These are phyloP conservation scores for Microdon myrmicae DNA, from an alignment of 2,888 invertebrate genomes.

Conservation along the genomic window DNA sequence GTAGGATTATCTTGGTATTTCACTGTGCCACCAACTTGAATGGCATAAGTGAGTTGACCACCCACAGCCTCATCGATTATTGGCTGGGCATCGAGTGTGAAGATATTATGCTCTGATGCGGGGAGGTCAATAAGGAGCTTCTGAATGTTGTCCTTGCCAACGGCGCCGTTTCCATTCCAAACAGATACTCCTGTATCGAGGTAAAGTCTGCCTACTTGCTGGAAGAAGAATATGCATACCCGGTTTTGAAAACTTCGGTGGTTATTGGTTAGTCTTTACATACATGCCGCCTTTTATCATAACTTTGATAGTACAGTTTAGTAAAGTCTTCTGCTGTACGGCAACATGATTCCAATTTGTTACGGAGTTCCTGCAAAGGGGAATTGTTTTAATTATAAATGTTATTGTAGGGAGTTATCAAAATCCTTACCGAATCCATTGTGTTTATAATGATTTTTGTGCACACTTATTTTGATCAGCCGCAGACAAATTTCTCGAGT, in stretches of 20 bases:
- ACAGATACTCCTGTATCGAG: conserved; percentile 84
- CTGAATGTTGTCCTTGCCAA: conserved; percentile 83
- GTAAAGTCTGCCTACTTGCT: conserved; percentile 83
- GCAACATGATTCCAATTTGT: conserved; percentile 82
- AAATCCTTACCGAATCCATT: conserved; percentile 39
- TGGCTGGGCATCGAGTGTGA: conserved; percentile 88
- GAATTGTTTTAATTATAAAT: background rate
- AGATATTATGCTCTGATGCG: conserved; percentile 79
- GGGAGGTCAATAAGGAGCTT: conserved; percentile 88
- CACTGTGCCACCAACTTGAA: conserved; percentile 85
- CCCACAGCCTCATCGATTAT: conserved; percentile 79
- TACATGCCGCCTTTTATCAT: conserved; percentile 88
- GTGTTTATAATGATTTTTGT: background rate
- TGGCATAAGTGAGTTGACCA: conserved; percentile 82
- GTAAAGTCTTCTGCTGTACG: conserved; percentile 90
- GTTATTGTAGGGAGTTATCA: no score
- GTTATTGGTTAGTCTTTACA: conserved; percentile 55
- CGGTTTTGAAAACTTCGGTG: background rate
- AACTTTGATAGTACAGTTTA: conserved; percentile 86
- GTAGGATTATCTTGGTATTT: conserved; percentile 73
- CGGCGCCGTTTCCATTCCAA: conserved; percentile 92
- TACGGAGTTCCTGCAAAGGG: conserved; percentile 70
- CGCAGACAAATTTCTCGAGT: no score
- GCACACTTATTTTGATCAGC: no score
- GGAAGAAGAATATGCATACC: conserved; percentile 53